These are phyloP conservation scores for Engystomops pustulosus DNA, from an alignment of 2,113 vertebrate species.

Conservation along the genomic window DNA sequence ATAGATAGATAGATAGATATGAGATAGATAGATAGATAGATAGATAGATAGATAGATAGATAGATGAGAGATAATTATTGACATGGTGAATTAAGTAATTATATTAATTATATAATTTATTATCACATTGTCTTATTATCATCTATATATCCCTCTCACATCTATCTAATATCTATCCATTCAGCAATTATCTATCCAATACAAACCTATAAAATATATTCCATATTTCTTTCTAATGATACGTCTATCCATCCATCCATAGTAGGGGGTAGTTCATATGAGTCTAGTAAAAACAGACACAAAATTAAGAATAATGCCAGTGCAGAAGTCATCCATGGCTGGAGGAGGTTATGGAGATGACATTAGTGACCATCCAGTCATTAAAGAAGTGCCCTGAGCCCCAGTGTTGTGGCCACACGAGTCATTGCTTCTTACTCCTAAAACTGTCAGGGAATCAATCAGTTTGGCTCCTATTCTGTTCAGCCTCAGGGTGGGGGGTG, in stretches of 20 bases:
- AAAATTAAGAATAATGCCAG: background rate
- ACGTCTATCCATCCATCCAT: too few relatives aligned
- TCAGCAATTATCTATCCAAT: too few relatives aligned
- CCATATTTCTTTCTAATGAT: too few relatives aligned
- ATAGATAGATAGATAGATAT: too few relatives aligned
- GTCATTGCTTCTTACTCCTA: constrained; percentile 24
- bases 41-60: too few relatives aligned
- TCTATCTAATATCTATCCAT: too few relatives aligned
- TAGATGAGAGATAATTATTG: too few relatives aligned
- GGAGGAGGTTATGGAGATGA: background rate
- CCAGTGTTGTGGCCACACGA: constrained; percentile 1
- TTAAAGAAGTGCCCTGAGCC: constrained; percentile 25
- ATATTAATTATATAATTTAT: too few relatives aligned
- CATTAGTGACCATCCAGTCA: constrained; percentile 4
- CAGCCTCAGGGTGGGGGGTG: constrained; percentile 12
- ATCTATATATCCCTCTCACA: background rate
- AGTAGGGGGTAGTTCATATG: background rate
- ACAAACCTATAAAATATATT: too few relatives aligned
- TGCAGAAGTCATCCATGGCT: background rate
- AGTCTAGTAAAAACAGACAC: background rate
- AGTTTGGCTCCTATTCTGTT: constrained; percentile 24
- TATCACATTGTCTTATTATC: too few relatives aligned
- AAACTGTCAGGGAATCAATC: constrained; percentile 22
- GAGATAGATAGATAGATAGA: too few relatives aligned
- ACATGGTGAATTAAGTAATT: too few relatives aligned